These are phyloP conservation scores for Synanthedon vespiformis DNA, from an alignment of 2,888 invertebrate species.

Conservation along the genomic window DNA sequence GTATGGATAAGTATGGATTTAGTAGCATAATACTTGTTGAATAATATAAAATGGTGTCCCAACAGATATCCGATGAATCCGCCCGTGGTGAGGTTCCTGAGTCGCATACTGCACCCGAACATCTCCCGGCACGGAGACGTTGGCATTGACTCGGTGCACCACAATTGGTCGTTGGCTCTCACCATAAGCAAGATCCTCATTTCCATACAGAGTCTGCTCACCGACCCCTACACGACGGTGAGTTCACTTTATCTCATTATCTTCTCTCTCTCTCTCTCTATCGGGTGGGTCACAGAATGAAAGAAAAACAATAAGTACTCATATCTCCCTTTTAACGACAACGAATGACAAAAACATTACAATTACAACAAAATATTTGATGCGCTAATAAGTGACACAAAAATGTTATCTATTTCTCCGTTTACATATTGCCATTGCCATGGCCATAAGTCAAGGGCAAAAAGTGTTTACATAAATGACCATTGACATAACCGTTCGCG, in stretches of 20 bases:
- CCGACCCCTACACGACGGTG: slow-evolving; percentile 89
- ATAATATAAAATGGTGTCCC: neutral
- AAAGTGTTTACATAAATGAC: no score
- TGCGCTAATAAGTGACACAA: no score
- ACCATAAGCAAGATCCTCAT: slow-evolving; percentile 91
- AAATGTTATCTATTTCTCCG: no score
- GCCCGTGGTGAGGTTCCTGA: slow-evolving; percentile 91
- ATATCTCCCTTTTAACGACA: no score
- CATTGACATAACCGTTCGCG: no score
- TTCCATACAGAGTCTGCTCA: slow-evolving; percentile 88
- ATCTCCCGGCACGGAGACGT: slow-evolving; percentile 95
- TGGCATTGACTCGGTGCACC: slow-evolving; percentile 93
- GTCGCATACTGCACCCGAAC: slow-evolving; percentile 94
- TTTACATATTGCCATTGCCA: no score
- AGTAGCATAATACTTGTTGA: no score
- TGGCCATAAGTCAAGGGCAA: no score
- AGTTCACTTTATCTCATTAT: slow-evolving; percentile 19
- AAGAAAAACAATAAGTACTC: neutral
- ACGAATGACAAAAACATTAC: no score
- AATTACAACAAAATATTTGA: no score
- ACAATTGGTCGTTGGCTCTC: slow-evolving; percentile 95
- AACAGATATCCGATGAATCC: slow-evolving; percentile 89
- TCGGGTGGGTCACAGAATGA: neutral
- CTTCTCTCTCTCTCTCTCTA: no score
- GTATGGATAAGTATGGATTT: no score